Evolutionary conservation across 2,888 invertebrate species (phyloP), one percentile per base, ranked within the genome.

Genomic region (Stenotaenia linearis): DNA sequence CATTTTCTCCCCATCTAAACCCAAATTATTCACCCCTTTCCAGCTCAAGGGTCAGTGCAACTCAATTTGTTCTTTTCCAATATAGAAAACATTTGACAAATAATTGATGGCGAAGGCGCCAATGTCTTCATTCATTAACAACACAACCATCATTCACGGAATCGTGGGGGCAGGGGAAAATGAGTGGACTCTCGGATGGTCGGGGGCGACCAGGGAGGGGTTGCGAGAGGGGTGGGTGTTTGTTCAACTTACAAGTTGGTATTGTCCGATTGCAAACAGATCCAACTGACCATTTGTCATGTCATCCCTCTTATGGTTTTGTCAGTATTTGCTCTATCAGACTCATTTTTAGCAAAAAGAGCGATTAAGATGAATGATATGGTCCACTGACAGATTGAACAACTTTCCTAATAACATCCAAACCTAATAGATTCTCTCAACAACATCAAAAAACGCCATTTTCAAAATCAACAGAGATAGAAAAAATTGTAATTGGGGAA

Each of bases 51-150:
- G 61, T 61, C 61, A 61, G 10, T 23, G 61, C 61, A 61, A 61
- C 61, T 61, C 61, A 61, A 61, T 61, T 61, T 61, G 61, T 61
- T 61, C 61, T 61, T 61, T 61, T 61, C 61, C 61, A 61, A 61
- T 61, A 61, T 61, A 61, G 61, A 61, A 61, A 61, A 61, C 61
- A 21, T 61, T 61, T 61, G 61, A 61, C 61, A 61, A 61, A 61
- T 61, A 61, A 61, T 61, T 61, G 61, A 61, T 61, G 61, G 61
- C 61, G 1, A 61, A 61, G 61, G 61, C 61, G 61, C 61, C 25
- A 25, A 25, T 61, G 61, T 61, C 61, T 61, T 61, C 61, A 61
- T 61, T 61, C 61, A 61, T 61, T 61, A 61, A 61, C 61, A 61
- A 61, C 61, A 61, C 61, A 61, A 61, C 61, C 61, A 61, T 61